A percentile compares a stretch with the other conserved stretches of the same genome.
phyloP scores from a whole-genome alignment of 2,888 invertebrate species.

The Tetrapedia diversipes region DNA sequence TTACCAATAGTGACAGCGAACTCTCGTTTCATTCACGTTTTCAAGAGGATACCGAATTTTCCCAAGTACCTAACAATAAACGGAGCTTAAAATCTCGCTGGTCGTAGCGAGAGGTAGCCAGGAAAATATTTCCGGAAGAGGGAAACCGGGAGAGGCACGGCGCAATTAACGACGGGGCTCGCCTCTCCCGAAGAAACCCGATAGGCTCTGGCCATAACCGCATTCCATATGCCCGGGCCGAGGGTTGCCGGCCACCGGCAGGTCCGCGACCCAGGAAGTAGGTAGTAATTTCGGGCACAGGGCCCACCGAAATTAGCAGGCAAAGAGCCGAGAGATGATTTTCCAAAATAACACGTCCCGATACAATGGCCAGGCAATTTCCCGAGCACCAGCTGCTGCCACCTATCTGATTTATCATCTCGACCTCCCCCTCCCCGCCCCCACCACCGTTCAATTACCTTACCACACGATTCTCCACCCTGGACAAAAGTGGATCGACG shows the following conservation, averaged over 20 bases:
- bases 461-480: slow-evolving; percentile 14
- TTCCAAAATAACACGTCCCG: slow-evolving; percentile 79
- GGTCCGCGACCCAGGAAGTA: slow-evolving; percentile 75
- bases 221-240: slow-evolving; percentile 73
- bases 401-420: slow-evolving; percentile 80
- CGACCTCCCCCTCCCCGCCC: slow-evolving; percentile 60
- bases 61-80: background rate
- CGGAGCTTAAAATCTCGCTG: too few species aligned
- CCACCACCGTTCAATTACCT: too few species aligned
- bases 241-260: slow-evolving; percentile 53
- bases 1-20: too few species aligned
- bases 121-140: slow-evolving; percentile 32
- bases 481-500: slow-evolving; percentile 23
- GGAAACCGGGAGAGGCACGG: slow-evolving; percentile 16
- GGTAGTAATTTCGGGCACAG: slow-evolving; percentile 76
- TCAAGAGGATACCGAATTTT: background rate
- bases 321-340: slow-evolving; percentile 80
- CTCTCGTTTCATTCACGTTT: too few species aligned
- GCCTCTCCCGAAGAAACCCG: slow-evolving; percentile 47
- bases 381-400: slow-evolving; percentile 81
- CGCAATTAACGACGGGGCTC: slow-evolving; percentile 51
- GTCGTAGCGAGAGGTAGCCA: background rate
- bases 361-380: slow-evolving; percentile 75
- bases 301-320: slow-evolving; percentile 79
- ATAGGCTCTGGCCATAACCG: slow-evolving; percentile 65